Evolutionary conservation across 2,888 invertebrate genomes (phyloP), one percentile per base, ranked within the genome.

Genomic region (Lasioglossum villosulum): DNA sequence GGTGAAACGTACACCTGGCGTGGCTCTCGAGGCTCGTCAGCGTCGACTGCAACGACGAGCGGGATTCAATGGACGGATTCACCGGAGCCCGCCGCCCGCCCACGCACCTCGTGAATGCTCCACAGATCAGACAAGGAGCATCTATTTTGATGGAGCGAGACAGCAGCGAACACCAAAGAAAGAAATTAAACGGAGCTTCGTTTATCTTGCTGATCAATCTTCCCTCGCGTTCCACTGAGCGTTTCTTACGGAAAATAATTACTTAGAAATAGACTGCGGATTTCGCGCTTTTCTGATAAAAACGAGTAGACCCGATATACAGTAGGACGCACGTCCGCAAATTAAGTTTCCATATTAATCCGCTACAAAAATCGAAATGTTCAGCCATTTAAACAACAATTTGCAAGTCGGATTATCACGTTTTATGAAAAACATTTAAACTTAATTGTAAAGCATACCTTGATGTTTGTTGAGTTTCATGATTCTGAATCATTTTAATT

Each of bases 21-120:
- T 45, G 48, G 68, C 74, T 74, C 75, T 77, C 59, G 83, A 70
- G 59, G 27, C 81, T 71, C 82, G 82, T 84, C 84, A 82, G 70
- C 75, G 81, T 63, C 75, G 68, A 68, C 48, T 73, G 75, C 79
- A 68, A 83, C 56, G 84, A 79, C 83, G 84, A 71, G 52, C 72
- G 16, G 76, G 78, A 79, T 85, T 83, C 70, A 79, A 83, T 48
- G 76, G 84, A 79, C 52, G 76, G 76, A 70, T 74, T 74, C 70
- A 63, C 63, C 27, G 56, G 27, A 34, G 14, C n/a, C 23, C 56
- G 48, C 23, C 48, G 48, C 23, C 48, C 23, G 27, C 59, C 59
- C 59, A 59, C 59, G 59, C 59, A 27, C 27, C 59, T 27, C 14
- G 59, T 14, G 14, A 59, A 59, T 27, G 59, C 59, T 59, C 59